Base-by-base conservation (phyloP, 2,797 vertebrate genomes). In the Lerista edwardsae region DNA sequence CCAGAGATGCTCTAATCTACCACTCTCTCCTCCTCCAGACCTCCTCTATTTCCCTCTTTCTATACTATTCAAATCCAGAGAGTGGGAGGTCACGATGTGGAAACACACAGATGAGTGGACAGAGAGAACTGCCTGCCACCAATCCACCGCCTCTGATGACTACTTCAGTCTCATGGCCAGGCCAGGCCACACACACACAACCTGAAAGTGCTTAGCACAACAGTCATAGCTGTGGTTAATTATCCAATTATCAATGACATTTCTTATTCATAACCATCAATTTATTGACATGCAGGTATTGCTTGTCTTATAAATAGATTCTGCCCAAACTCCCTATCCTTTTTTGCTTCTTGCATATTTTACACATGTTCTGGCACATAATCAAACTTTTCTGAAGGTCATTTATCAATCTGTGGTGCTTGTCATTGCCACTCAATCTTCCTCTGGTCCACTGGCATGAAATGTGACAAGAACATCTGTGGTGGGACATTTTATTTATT, bases 401-500 rank as follows among this genome's bases (percentile, higher is more conserved):
- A 55, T 62, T 9, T 41, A 41, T 41, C 69, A 87, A n/a, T 25
- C 67, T 83, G 3, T 9, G 27, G 1, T 64, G n/a, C 39, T 55
- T 51, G 6, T 72, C 27, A 81, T 1, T 73, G 27, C 29, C 73
- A 31, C 51, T 74, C 73, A 36, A 3, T 51, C 68, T 14, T 79
- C 64, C 55, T 29, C 3, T 51, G 41, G 57, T 8, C 23, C 23
- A 12, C 3, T 71, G 44, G 34, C 51, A 75, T 11, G 44, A 83
- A 89, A 85, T 0, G 0, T 17, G 1, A 71, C 51, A 23, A 25
- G 34, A 88, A 85, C 0, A 84, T 10, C 17, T 71, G 12, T 55
- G 44, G 78, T 78, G 34, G 1, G 27, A 88, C 29, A 75, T 84
- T 87, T 79, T 27, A 14, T 17, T 88, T 89, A 78, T 15, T 62